These are phyloP conservation scores for Rattus rattus DNA, from an alignment of 2,113 vertebrate species.

Conservation along the genomic window DNA sequence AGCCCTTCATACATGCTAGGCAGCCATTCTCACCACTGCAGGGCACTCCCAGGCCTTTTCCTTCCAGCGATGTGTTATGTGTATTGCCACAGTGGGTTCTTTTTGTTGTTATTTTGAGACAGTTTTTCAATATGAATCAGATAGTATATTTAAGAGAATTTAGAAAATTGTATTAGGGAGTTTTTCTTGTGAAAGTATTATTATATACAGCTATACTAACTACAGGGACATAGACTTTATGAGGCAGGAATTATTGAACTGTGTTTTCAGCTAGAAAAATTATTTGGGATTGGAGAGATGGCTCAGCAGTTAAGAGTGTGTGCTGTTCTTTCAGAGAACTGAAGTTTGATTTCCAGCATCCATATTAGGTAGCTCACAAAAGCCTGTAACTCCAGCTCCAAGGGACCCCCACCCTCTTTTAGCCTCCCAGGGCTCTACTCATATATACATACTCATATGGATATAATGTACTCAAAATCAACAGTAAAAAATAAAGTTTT, in stretches of 20 bases:
- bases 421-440: neutral
- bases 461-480: neutral
- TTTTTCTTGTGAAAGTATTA: slow-evolving; percentile 48
- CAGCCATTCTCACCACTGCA: neutral
- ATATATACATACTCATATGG: neutral
- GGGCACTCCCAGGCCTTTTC: neutral
- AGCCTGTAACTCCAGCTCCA: neutral
- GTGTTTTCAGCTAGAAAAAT: slow-evolving; percentile 13
- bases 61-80: neutral
- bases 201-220: neutral
- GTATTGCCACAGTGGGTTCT: neutral
- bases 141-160: neutral
- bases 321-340: neutral
- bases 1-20: neutral
- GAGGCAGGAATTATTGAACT: slow-evolving; percentile 40
- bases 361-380: neutral
- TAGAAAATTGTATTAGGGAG: slow-evolving; percentile 20
- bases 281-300: neutral
- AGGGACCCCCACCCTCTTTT: neutral
- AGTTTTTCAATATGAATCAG: neutral
- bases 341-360: neutral
- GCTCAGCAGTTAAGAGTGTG: neutral
- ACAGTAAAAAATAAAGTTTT: neutral
- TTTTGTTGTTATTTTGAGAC: neutral
- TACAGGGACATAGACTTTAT: neutral